Base-by-base conservation (phyloP, 1,140 invertebrate genomes). In the Calosoma granatense region DNA sequence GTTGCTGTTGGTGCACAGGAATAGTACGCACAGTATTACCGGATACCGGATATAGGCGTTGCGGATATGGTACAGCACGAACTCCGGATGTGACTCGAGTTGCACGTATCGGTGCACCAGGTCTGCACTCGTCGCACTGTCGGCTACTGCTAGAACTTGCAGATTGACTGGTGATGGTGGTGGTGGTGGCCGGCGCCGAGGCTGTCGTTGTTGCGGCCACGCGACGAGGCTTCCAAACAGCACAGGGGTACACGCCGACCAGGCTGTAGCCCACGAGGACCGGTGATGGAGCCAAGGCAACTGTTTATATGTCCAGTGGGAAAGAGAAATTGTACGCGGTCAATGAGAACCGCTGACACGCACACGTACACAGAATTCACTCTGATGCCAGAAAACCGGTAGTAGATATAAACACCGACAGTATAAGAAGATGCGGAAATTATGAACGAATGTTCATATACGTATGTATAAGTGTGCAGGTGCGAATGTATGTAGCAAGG, bases 241-340 rank as follows among this genome's bases (percentile, higher is more conserved):
- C 74, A 67, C 74, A 76, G 54, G 75, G 74, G 69, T 76, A 76
- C 67, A 76, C 74, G 66, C 75, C 75, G 56, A 76, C 72, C 60
- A 76, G 74, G 70, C 74, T 76, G 70, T 76, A 76, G 66, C 74
- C 74, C 71, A 75, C 68, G 51, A 72, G 61, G 41, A 69, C 65
- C 66, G 70, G 70, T 68, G 65, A 64, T 61, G 70, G 62, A 70
- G 69, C 71, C 70, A 71, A 71, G 64, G 68, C 67, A 66, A 61
- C 61, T 62, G 59, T 56, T 64, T 60, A 39, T 41, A 22, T 47
- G 22, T 30, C 51, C 51, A 43, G 15, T 22, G 20, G 9, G 41
- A 9, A 47, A 9, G 4, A 14, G 14, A 47, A 47, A 47, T 17
- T 17, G 4, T 12, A 11, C 41, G 41, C 41, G 15, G 26, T 36